Percentiles rank a stretch among this genome's conserved stretches.
Conservation (phyloP, 2,113 vertebrate genomes). For the Pachycephala philippinensis region DNA sequence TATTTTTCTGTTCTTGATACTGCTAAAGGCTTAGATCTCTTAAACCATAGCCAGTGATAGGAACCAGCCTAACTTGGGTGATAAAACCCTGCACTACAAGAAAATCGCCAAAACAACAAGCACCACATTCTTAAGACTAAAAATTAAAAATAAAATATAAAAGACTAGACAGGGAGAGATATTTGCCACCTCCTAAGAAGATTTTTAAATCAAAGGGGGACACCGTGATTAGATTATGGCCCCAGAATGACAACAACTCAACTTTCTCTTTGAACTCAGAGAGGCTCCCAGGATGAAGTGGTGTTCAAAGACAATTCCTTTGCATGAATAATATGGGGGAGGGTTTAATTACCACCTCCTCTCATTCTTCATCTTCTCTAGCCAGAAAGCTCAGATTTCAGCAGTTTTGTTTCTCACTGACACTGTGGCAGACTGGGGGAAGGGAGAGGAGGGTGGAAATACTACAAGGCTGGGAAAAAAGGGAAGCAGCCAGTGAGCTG, state of each 20-base stretch:
- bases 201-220: slow-evolving; percentile 58
- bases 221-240: slow-evolving; percentile 56
- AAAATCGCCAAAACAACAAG: neutral
- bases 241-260: slow-evolving; percentile 54
- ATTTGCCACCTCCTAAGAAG: slow-evolving; percentile 44
- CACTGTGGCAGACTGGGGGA: slow-evolving; percentile 19
- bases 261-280: slow-evolving; percentile 65
- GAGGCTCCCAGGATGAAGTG: slow-evolving; percentile 41
- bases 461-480: slow-evolving; percentile 41
- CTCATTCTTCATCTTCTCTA: slow-evolving; percentile 52
- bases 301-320: slow-evolving; percentile 69
- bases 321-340: slow-evolving; percentile 64
- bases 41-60: neutral
- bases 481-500: slow-evolving; percentile 16
- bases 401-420: slow-evolving; percentile 48
- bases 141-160: slow-evolving; percentile 17
- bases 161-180: neutral
- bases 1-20: neutral
- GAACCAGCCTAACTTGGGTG: neutral
- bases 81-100: neutral
- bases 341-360: slow-evolving; percentile 67
- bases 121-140: neutral
- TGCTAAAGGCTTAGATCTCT: neutral
- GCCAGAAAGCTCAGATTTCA: slow-evolving; percentile 65
- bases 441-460: slow-evolving; percentile 19